Conservation (phyloP, 1,140 invertebrate genomes). For the Panagrolaimus sp. region DNA sequence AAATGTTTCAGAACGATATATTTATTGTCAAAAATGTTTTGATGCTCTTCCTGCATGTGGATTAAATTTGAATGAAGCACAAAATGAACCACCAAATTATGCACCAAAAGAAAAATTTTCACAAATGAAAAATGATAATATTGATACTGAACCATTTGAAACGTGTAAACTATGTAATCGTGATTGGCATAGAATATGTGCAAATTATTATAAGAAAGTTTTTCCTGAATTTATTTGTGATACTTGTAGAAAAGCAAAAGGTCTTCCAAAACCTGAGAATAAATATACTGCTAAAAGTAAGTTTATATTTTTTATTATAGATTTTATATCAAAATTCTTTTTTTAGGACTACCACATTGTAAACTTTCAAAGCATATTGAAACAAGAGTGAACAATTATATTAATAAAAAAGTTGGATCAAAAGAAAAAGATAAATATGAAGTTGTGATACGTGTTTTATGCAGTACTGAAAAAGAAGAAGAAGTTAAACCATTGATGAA, state of each 20-base stretch:
- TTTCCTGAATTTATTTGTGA: slow-evolving; percentile 73
- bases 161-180: slow-evolving; percentile 67
- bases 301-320: no score
- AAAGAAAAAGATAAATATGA: slow-evolving; percentile 77
- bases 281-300: slow-evolving; percentile 85
- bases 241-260: slow-evolving; percentile 86
- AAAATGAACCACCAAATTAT: slow-evolving; percentile 84
- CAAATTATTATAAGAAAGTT: slow-evolving; percentile 68
- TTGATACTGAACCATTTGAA: slow-evolving; percentile 79
- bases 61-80: slow-evolving; percentile 90
- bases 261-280: slow-evolving; percentile 85
- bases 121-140: slow-evolving; percentile 95
- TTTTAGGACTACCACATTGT: slow-evolving; percentile 49
- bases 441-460: slow-evolving; percentile 92
- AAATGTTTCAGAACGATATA: slow-evolving; percentile 79
- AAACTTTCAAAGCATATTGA: slow-evolving; percentile 70
- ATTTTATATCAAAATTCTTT: no score
- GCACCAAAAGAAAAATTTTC: slow-evolving; percentile 95
- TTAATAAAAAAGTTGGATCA: slow-evolving; percentile 90
- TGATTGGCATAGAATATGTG: slow-evolving; percentile 85
- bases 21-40: slow-evolving; percentile 99
- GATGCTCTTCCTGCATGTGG: slow-evolving; percentile 96
- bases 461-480: slow-evolving; percentile 90
- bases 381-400: slow-evolving; percentile 83
- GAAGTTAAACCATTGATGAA: slow-evolving; percentile 98